A percentile compares a stretch with the other conserved stretches of the same genome.
phyloP scores from a whole-genome alignment of 2,113 vertebrate genomes.

The Megaptera novaeangliae region DNA sequence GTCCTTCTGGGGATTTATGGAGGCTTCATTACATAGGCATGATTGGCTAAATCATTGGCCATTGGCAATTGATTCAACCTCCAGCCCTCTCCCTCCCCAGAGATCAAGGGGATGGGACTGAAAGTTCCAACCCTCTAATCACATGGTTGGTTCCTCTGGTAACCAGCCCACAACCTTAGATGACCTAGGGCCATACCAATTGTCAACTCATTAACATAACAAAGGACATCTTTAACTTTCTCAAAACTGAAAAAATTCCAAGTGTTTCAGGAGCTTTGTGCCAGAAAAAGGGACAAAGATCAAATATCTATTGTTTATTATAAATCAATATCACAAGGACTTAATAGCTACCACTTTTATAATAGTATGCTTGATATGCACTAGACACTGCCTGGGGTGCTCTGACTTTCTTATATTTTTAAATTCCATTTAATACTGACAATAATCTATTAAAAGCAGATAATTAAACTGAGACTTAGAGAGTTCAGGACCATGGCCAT shows the following conservation, averaged over 20 bases:
- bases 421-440: not conserved
- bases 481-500: not conserved
- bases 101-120: not conserved
- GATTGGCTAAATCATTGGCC: not conserved
- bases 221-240: not conserved
- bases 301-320: not conserved
- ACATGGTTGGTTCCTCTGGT: not conserved
- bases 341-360: not conserved
- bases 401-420: not conserved
- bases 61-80: not conserved
- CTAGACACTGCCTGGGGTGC: not conserved
- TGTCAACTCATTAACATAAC: not conserved
- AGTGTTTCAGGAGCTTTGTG: not conserved
- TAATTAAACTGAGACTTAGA: not conserved
- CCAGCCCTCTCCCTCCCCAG: not conserved
- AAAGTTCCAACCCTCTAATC: not conserved
- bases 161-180: not conserved
- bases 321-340: not conserved
- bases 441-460: not conserved
- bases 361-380: not conserved
- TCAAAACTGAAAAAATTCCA: not conserved
- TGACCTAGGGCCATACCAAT: not conserved
- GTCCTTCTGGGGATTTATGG: not conserved
- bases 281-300: not conserved
- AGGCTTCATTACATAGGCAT: not conserved